phyloP scores from a whole-genome alignment of 2,888 invertebrate species.

The Drosophila neoperkinsi region DNA sequence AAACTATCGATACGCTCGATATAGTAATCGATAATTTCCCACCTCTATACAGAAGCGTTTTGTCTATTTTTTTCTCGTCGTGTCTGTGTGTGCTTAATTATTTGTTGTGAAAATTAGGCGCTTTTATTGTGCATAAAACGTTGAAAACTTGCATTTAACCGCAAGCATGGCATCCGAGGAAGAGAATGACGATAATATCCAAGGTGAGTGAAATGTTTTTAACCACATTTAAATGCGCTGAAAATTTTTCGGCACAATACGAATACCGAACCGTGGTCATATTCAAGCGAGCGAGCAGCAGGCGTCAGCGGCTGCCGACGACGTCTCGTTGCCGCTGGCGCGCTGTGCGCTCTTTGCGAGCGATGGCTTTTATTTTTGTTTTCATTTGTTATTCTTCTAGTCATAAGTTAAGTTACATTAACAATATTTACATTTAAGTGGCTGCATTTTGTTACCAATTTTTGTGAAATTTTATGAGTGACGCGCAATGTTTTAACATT shows the following conservation, averaged over 20 bases:
- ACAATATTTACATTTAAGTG: background rate
- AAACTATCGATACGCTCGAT: conserved; percentile 15
- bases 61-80: conserved; percentile 74
- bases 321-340: conserved; percentile 51
- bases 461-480: conserved; percentile 51
- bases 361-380: conserved; percentile 48
- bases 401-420: conserved; percentile 7
- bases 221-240: conserved; percentile 34
- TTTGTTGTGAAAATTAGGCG: conserved; percentile 72
- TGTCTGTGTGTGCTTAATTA: conserved; percentile 77
- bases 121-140: conserved; percentile 71
- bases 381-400: conserved; percentile 41
- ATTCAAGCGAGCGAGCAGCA: conserved; percentile 72
- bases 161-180: conserved; percentile 93
- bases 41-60: conserved; percentile 46
- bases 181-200: conserved; percentile 94
- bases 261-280: conserved; percentile 75
- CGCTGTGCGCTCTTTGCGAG: conserved; percentile 17
- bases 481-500: conserved; percentile 55
- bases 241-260: conserved; percentile 65
- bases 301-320: conserved; percentile 64
- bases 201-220: conserved; percentile 88
- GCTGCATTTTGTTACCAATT: conserved; percentile 16
- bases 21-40: conserved; percentile 30
- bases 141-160: conserved; percentile 63